A percentile compares a stretch with the other conserved stretches of the same genome.
Conservation (phyloP, 2,797 vertebrate genomes). For the Pteropus rufus region DNA sequence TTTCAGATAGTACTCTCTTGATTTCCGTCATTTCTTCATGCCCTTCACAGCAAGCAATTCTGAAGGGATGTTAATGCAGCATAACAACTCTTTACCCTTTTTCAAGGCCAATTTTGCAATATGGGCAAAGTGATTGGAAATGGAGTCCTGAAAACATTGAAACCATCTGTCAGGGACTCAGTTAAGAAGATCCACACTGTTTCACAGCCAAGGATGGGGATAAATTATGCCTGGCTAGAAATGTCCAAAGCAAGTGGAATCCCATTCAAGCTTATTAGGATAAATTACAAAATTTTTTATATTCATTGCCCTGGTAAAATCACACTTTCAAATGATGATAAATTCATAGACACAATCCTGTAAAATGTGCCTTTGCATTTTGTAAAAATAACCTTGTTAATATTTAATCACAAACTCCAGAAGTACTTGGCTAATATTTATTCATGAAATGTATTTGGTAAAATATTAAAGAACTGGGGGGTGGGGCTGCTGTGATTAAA, state of each 20-base stretch:
- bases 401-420: conserved; percentile 72
- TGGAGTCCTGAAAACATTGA: conserved; percentile 83
- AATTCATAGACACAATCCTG: conserved; percentile 50
- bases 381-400: conserved; percentile 65
- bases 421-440: conserved; percentile 71
- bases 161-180: conserved; percentile 88
- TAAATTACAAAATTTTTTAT: conserved; percentile 79
- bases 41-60: conserved; percentile 84
- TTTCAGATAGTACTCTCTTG: conserved; percentile 70
- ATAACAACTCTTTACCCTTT: conserved; percentile 86
- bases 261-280: conserved; percentile 82
- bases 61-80: conserved; percentile 82
- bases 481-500: conserved; percentile 62
- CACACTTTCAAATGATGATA: conserved; percentile 77
- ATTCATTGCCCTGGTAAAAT: conserved; percentile 79
- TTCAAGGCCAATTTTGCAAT: conserved; percentile 88
- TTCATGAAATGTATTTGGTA: conserved; percentile 69
- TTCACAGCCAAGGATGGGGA: conserved; percentile 84
- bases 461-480: conserved; percentile 60
- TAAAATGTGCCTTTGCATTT: conserved; percentile 43
- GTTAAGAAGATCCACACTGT: conserved; percentile 85
- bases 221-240: conserved; percentile 85
- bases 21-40: conserved; percentile 79
- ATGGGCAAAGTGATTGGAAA: conserved; percentile 85
- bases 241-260: conserved; percentile 80